phyloP scores from a whole-genome alignment of 2,888 invertebrate species.

The Lepidochrysops patricia region DNA sequence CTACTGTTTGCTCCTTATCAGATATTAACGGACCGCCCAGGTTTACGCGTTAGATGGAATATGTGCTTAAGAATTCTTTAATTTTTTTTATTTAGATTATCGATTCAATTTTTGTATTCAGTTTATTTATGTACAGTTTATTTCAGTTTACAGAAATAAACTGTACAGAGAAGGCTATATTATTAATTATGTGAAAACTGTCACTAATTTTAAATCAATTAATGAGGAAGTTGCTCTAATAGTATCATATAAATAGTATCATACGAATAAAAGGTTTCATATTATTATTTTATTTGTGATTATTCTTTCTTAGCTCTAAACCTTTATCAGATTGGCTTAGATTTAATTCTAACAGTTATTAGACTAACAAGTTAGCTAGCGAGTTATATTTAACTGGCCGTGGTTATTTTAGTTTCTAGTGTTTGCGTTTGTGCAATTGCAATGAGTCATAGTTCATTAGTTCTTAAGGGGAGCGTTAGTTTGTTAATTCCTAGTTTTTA shows the following conservation, averaged over 20 bases:
- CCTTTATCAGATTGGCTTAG: constrained; percentile 14
- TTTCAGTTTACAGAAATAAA: too few relatives aligned
- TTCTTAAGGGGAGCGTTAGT: not conserved
- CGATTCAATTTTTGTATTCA: too few relatives aligned
- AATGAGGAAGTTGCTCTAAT: too few relatives aligned
- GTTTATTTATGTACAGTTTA: too few relatives aligned
- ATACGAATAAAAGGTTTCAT: too few relatives aligned
- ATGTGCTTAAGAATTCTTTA: not conserved
- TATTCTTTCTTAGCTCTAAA: not conserved
- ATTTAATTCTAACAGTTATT: not conserved
- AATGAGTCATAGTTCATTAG: constrained; percentile 6
- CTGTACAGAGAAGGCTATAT: too few relatives aligned
- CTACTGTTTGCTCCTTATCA: constrained; percentile 27
- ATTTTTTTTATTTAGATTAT: too few relatives aligned
- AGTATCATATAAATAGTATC: too few relatives aligned
- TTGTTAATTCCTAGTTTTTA: not conserved
- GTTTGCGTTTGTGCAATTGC: not conserved
- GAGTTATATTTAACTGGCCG: constrained; percentile 3
- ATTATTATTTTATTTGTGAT: not conserved
- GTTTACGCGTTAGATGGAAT: constrained; percentile 11
- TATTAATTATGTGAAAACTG: too few relatives aligned
- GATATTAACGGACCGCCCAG: constrained; percentile 27
- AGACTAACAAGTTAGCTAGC: not conserved
- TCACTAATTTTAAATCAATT: too few relatives aligned
- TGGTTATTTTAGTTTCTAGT: constrained; percentile 1